Evolutionary conservation across 2,113 vertebrate genomes (phyloP).

Genomic region (Danio rerio): GRCz12tu NC_133177.1:4831501-4832000

Average conservation of each 20-base stretch:
- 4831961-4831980: too few species aligned
- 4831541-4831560: neutral
- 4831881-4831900: neutral
- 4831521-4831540: too few species aligned
- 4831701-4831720: neutral
- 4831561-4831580: slow-evolving; percentile 22
- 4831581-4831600: neutral
- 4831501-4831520: too few species aligned
- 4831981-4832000: too few species aligned
- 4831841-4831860: neutral
- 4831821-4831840: neutral
- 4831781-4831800: slow-evolving; percentile 11
- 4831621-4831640: neutral
- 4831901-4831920: neutral
- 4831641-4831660: neutral
- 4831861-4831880: neutral
- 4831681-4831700: neutral
- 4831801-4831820: neutral
- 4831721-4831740: neutral
- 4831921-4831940: too few species aligned
- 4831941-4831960: too few species aligned
- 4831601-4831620: neutral
- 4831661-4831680: neutral
- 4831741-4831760: neutral
- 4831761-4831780: neutral